These are phyloP conservation scores for Pachydiplax longipennis DNA, from an alignment of 2,888 invertebrate species.

Conservation along the genomic window DNA sequence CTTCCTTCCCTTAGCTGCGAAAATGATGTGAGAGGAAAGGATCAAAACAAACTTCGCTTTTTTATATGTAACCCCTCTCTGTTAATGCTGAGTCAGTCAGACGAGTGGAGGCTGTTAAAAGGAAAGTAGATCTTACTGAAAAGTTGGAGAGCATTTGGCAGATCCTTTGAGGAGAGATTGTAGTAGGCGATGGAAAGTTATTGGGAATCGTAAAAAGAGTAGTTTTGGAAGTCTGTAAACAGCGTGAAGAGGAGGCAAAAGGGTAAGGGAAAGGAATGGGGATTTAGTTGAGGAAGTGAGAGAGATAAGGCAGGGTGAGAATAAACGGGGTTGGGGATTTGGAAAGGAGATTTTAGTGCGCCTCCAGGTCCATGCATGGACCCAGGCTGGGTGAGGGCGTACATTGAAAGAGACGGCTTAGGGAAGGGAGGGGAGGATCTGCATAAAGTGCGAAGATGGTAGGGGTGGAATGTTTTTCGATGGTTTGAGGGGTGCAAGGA, in stretches of 20 bases:
- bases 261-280: constrained; percentile 5
- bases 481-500: neutral
- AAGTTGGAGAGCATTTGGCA: neutral
- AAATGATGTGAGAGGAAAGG: neutral
- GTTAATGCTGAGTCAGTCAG: neutral
- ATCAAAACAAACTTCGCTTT: neutral
- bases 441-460: neutral
- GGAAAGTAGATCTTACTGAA: neutral
- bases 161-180: neutral
- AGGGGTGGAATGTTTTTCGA: neutral
- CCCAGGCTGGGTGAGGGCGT: neutral
- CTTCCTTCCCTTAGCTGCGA: neutral
- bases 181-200: neutral
- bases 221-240: neutral
- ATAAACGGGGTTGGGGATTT: neutral
- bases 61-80: neutral
- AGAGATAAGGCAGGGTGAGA: neutral
- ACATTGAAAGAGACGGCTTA: neutral
- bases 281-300: neutral
- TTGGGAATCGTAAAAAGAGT: constrained; percentile 8
- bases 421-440: neutral
- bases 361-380: neutral
- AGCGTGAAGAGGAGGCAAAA: neutral
- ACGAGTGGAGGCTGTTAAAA: neutral
- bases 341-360: neutral